Percentiles rank a stretch among this genome's conserved stretches.
Conservation (phyloP, 2,888 invertebrate species). For the Helobdella robusta region DNA sequence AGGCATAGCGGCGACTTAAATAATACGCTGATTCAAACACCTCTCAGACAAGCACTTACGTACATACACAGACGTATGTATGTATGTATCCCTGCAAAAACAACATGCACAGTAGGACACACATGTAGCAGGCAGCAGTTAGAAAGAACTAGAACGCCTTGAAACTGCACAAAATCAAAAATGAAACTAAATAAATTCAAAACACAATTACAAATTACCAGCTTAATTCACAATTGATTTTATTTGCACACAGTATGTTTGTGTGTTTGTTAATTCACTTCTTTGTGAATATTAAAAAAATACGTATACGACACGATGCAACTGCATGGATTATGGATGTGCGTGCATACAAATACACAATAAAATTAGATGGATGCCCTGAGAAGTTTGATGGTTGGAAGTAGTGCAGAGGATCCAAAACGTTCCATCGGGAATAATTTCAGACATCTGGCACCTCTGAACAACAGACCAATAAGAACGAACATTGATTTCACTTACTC, state of each 20-base stretch:
- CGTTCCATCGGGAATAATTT: slow-evolving; percentile 41
- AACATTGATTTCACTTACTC: slow-evolving; percentile 40
- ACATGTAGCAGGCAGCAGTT: too few relatives aligned
- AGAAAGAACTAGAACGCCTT: too few relatives aligned
- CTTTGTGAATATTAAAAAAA: too few relatives aligned
- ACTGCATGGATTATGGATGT: background rate
- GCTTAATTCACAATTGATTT: background rate
- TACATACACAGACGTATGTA: background rate
- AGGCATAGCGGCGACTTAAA: background rate
- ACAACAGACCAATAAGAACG: slow-evolving; percentile 41
- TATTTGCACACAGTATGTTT: too few relatives aligned
- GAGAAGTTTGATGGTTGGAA: slow-evolving; percentile 37
- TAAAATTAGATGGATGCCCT: slow-evolving; percentile 36
- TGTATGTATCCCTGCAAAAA: too few relatives aligned
- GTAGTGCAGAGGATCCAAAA: slow-evolving; percentile 33
- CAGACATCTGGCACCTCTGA: slow-evolving; percentile 38
- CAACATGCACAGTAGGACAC: too few relatives aligned
- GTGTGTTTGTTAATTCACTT: too few relatives aligned
- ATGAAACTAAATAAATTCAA: too few relatives aligned
- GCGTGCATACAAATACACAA: too few relatives aligned
- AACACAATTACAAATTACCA: too few relatives aligned
- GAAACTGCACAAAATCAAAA: too few relatives aligned
- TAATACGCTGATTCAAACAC: background rate
- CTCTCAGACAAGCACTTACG: background rate
- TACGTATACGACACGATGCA: background rate